These are phyloP conservation scores for Salvelinus sp. DNA, from an alignment of 2,113 vertebrate genomes.

Conservation along the genomic window DNA sequence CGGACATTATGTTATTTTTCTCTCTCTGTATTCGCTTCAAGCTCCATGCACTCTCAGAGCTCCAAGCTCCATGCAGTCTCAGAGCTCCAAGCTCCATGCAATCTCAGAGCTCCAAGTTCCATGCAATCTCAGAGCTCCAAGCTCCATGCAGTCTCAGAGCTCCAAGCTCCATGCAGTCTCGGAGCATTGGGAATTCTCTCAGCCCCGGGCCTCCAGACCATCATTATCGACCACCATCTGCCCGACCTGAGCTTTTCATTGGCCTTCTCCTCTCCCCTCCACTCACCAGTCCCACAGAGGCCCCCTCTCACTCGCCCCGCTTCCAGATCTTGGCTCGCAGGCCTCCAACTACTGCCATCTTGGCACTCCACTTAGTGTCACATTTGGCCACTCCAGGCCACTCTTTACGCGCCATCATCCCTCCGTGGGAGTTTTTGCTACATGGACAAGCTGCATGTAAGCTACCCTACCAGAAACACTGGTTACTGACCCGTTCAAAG, in stretches of 20 bases:
- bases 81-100: not conserved
- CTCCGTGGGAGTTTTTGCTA: conserved; percentile 39
- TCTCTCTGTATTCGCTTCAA: not conserved
- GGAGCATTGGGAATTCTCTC: conserved; percentile 13
- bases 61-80: too few species aligned
- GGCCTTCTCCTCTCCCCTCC: conserved; percentile 27
- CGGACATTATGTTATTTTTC: not conserved
- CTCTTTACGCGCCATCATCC: conserved; percentile 47
- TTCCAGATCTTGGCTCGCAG: conserved; percentile 41
- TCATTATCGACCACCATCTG: conserved; percentile 70
- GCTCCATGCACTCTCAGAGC: not conserved
- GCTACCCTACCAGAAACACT: conserved; percentile 27
- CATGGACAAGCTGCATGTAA: conserved; percentile 38
- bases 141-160: too few species aligned
- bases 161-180: not conserved
- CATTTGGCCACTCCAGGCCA: conserved; percentile 43
- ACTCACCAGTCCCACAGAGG: conserved; percentile 41
- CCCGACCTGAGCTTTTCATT: conserved; percentile 50
- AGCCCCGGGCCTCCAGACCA: conserved; percentile 40
- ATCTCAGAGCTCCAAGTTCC: too few species aligned
- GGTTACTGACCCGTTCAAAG: conserved; percentile 8
- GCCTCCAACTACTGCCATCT: conserved; percentile 47
- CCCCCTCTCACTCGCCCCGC: conserved; percentile 35
- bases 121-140: too few species aligned
- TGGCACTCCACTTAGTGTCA: conserved; percentile 24